These are phyloP conservation scores for Brevimyrus niger DNA, from an alignment of 2,113 vertebrate species.

Conservation along the genomic window DNA sequence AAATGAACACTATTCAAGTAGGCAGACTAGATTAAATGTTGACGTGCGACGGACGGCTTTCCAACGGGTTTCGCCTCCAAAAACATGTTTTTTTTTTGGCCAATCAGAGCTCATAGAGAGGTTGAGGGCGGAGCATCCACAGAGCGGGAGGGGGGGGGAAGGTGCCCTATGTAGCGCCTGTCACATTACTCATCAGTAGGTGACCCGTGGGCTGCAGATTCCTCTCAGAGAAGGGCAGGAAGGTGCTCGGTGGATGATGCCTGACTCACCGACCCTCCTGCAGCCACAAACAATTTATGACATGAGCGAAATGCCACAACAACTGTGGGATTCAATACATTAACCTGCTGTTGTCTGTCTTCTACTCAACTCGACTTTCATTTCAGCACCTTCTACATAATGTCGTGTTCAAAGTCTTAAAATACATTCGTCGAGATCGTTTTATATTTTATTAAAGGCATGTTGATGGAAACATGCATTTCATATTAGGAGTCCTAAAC, in stretches of 20 bases:
- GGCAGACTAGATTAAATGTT: neutral
- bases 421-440: neutral
- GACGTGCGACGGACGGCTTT: neutral
- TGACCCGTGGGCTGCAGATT: neutral
- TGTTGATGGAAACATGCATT: neutral
- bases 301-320: constrained; percentile 3
- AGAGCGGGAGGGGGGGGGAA: neutral
- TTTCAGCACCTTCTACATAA: neutral
- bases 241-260: neutral
- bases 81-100: neutral
- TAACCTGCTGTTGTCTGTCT: neutral
- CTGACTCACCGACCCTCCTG: neutral
- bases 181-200: neutral
- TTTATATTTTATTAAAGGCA: neutral
- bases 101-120: neutral
- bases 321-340: neutral
- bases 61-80: neutral
- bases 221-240: neutral
- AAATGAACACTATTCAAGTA: neutral
- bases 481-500: neutral
- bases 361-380: neutral
- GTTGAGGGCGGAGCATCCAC: neutral
- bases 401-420: neutral
- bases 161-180: neutral
- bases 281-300: neutral